Base-by-base conservation (phyloP, 1,140 invertebrate species). In the Meloidogyne hapla region DNA sequence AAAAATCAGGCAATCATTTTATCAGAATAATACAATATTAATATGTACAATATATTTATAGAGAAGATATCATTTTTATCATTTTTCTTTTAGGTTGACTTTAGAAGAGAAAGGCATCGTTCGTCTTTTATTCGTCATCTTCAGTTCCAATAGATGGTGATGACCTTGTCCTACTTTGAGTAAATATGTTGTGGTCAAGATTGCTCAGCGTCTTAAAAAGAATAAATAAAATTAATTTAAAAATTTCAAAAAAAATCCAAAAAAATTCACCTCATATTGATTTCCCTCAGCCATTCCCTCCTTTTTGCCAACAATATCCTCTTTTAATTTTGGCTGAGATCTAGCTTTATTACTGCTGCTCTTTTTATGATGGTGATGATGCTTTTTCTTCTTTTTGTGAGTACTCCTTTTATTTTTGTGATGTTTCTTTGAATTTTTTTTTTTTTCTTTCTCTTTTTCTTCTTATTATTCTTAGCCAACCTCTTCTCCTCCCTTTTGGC, bases 181-280 rank as follows among this genome's bases (percentile, higher is more conserved):
- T 56, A n/a, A 56, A 56, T 56, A 56, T 56, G n/a, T n/a, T 56
- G 18, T n/a, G 48, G 48, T 56, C 48, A n/a, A 56, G 48, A 56
- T n/a, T 56, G n/a, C 18, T 56, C 6, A 56, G 12, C 48, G 48
- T 56, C 48, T 56, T n/a, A 33, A 33, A 33, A 33, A 56, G n/a
- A 48, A 18, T 48, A 18, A 42, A 42, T 18, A 15, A 56, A 56
- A 56, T n/a, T 56, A n/a, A 33, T n/a, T 15, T 45, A n/a, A 56
- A 56, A 8, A 5, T 33, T 33, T 33, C 8, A n/a, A 56, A 45
- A 45, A 45, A 15, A 45, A 45, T n/a, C n/a, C 33, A 2, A n/a
- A 56, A n/a, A n/a, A n/a, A 56, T 56, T 56, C 0, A 56, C 48
- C n/a, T 56, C 48, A 56, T 56, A 56, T n/a, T 56, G 18, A 56